phyloP scores from a whole-genome alignment of 2,113 vertebrate species.

The Papio anubis region DNA sequence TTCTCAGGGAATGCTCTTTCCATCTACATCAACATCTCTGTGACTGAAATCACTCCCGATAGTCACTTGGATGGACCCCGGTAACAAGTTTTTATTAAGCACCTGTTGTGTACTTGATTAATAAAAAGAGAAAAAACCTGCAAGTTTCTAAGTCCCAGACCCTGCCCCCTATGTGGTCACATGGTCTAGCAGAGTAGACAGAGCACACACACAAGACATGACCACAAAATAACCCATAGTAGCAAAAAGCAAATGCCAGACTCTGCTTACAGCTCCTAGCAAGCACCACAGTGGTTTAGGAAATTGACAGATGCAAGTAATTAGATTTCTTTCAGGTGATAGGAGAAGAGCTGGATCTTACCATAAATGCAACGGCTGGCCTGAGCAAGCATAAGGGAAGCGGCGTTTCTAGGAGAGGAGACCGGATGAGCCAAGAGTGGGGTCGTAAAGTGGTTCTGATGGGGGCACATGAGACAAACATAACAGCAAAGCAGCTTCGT shows the following conservation, averaged over 20 bases:
- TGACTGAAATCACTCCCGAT: not conserved
- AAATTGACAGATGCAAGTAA: not conserved
- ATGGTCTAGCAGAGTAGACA: not conserved
- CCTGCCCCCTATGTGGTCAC: not conserved
- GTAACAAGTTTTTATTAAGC: not conserved
- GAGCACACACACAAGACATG: not conserved
- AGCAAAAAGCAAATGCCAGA: not conserved
- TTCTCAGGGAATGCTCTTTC: not conserved
- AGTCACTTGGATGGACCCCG: not conserved
- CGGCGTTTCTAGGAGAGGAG: not conserved
- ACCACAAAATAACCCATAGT: not conserved
- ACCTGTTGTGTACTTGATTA: not conserved
- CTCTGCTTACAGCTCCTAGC: not conserved
- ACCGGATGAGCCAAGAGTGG: not conserved
- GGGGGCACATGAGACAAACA: not conserved
- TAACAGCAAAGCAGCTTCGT: rapidly evolving
- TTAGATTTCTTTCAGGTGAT: not conserved
- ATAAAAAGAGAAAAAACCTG: too few species aligned
- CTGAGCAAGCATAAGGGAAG: not conserved
- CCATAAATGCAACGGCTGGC: not conserved
- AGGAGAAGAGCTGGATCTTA: not conserved
- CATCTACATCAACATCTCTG: not conserved
- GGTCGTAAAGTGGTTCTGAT: too few species aligned
- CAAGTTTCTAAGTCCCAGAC: not conserved
- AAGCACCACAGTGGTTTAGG: not conserved